Evolutionary conservation across 2,113 vertebrate species (phyloP).

Genomic region (Silurus asotus): DNA sequence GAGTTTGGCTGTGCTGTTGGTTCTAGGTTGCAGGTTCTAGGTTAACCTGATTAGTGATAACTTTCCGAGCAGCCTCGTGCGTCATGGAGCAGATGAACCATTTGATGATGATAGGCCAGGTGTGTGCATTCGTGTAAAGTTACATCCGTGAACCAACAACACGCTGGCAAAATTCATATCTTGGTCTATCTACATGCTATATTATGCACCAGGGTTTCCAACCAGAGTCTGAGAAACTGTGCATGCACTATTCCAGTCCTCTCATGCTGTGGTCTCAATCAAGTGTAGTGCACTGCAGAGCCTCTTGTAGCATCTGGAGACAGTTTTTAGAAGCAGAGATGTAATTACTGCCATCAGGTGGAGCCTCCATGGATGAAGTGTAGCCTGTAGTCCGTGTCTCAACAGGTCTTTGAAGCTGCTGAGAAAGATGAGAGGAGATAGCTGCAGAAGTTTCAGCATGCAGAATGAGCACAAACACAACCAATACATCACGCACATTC

Average conservation of each 20-base stretch:
- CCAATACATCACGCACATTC: conserved; percentile 9
- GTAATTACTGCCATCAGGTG: conserved; percentile 42
- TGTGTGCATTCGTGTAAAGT: conserved; percentile 10
- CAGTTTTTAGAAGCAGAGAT: conserved; percentile 33
- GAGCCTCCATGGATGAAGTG: conserved; percentile 24
- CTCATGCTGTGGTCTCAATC: neutral
- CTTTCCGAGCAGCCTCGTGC: conserved; percentile 57
- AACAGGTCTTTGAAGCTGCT: conserved; percentile 33
- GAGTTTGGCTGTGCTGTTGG: conserved; percentile 16
- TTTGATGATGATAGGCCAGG: conserved; percentile 40
- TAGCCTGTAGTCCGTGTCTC: conserved; percentile 19
- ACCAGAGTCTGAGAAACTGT: neutral
- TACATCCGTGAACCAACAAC: neutral
- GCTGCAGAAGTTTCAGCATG: conserved; percentile 8
- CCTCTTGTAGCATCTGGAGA: conserved; percentile 43
- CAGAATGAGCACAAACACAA: neutral
- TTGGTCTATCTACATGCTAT: neutral
- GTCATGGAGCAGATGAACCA: conserved; percentile 65
- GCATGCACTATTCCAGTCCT: neutral
- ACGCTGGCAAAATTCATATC: neutral
- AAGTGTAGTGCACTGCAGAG: neutral
- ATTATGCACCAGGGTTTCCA: neutral
- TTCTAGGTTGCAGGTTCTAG: conserved; percentile 32
- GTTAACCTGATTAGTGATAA: conserved; percentile 58
- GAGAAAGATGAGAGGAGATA: conserved; percentile 17